Base-by-base conservation (phyloP, 2,797 vertebrate genomes). In the Champsocephalus gunnari region DNA sequence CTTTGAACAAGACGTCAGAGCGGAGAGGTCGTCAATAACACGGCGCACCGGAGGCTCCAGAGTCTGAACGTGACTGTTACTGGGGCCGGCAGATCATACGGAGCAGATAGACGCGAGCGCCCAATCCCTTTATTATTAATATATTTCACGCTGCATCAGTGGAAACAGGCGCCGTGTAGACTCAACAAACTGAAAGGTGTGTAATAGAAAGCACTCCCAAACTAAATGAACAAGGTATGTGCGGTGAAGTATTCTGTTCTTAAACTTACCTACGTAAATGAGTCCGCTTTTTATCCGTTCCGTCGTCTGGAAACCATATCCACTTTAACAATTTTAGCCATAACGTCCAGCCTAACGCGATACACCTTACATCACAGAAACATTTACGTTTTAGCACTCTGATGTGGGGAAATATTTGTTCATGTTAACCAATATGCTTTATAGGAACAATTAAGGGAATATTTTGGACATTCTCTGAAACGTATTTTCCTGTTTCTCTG, bases 71-170 rank as follows among this genome's bases (percentile, higher is more conserved):
- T 91, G 91, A 93, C 89, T 92, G 89, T 88, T 83, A 88, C 86
- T 83, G 76, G 69, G 28, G 66, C 79, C 76, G 87, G 89, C 82
- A 83, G 79, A 91, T 94, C 88, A 93, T 89, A 90, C 93, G 92
- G 88, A 88, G 89, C 21, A 92, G 70, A 93, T 90, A 89, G 87
- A 92, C 60, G 65, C 71, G 77, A 90, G 81, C 75, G 77, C 62
- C 17, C 51, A 76, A 85, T 86, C 80, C 71, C 62, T 89, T 91
- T 90, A 38, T 9, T 88, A 91, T 86, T 87, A 75, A 81, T 78
- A 63, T 9, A 43, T 69, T 82, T 92, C 84, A 92, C 88, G 83
- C 81, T 48, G 79, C 77, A 83, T 81, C 87, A 86, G 71, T 86
- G 79, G 82, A 91, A 90, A 87, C 83, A 83, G 67, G 66, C 71